Percentiles rank a stretch among this genome's conserved stretches.
Evolutionary conservation across 2,797 vertebrate genomes (phyloP).

Genomic region (Gambusia yucatana): DNA sequence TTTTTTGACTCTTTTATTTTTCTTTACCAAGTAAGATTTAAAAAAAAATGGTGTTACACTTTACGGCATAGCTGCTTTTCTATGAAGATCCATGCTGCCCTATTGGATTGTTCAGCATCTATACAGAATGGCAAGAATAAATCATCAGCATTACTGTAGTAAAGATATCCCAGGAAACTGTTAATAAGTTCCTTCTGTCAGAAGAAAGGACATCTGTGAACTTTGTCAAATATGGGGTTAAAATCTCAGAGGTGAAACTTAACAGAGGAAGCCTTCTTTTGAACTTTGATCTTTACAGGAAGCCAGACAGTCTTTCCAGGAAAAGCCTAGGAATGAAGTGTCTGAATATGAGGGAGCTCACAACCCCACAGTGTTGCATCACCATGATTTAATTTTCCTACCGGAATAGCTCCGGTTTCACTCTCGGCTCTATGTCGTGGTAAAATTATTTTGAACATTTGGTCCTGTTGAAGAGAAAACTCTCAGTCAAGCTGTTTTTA

Average conservation of each 20-base stretch:
- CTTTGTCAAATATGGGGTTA: conserved; percentile 25
- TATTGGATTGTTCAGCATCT: not conserved
- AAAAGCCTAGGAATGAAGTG: conserved; percentile 38
- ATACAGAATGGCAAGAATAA: conserved; percentile 3
- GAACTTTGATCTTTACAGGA: conserved; percentile 66
- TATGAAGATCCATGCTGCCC: not conserved
- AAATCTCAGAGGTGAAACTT: conserved; percentile 37
- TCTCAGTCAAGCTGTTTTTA: not conserved
- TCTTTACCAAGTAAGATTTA: not conserved
- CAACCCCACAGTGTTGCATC: conserved; percentile 10
- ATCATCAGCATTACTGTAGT: conserved; percentile 9
- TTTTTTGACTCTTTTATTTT: not conserved
- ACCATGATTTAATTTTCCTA: conserved; percentile 1
- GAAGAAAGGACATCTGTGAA: conserved; percentile 16
- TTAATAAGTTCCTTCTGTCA: conserved; percentile 38
- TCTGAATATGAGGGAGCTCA: conserved; percentile 21
- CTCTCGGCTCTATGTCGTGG: not conserved
- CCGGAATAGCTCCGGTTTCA: not conserved
- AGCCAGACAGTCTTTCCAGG: conserved; percentile 50
- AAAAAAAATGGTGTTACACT: not conserved
- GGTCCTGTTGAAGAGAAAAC: not conserved
- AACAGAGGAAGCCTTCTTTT: conserved; percentile 29
- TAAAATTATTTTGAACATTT: not conserved
- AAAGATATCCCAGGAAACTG: conserved; percentile 22
- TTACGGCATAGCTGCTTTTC: conserved; percentile 8